Evolutionary conservation across 2,797 vertebrate genomes (phyloP).

Genomic region (Cephalopachus bancanus): DNA sequence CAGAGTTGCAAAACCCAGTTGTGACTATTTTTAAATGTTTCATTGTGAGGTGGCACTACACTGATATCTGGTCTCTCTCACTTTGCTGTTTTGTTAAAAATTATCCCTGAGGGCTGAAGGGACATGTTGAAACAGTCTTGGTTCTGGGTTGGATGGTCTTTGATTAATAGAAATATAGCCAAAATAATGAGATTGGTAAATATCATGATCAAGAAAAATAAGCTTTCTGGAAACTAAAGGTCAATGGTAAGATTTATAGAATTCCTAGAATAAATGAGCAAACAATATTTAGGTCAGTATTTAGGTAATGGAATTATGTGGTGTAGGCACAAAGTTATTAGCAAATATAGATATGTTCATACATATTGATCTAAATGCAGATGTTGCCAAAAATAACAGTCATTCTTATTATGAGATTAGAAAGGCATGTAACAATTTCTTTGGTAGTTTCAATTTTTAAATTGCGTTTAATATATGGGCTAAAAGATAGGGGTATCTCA

Average conservation of each 20-base stretch:
- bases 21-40: slow-evolving; percentile 11
- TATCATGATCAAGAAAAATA: neutral
- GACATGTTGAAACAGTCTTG: neutral
- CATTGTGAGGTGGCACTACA: neutral
- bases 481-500: neutral
- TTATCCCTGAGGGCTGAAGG: neutral
- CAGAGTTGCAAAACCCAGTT: neutral
- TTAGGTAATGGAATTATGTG: neutral
- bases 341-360: neutral
- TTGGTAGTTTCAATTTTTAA: neutral
- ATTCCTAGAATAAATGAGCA: neutral
- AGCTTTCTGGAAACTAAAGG: neutral
- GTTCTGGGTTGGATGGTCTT: neutral
- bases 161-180: neutral
- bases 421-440: neutral
- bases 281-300: neutral
- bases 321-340: neutral
- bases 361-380: neutral
- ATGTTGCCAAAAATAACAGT: neutral
- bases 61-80: neutral
- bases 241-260: neutral
- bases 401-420: neutral
- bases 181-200: neutral
- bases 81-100: neutral
- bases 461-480: neutral